Base-by-base conservation (phyloP, 1,140 invertebrate genomes). In the Zaprionus ghesquierei region DNA sequence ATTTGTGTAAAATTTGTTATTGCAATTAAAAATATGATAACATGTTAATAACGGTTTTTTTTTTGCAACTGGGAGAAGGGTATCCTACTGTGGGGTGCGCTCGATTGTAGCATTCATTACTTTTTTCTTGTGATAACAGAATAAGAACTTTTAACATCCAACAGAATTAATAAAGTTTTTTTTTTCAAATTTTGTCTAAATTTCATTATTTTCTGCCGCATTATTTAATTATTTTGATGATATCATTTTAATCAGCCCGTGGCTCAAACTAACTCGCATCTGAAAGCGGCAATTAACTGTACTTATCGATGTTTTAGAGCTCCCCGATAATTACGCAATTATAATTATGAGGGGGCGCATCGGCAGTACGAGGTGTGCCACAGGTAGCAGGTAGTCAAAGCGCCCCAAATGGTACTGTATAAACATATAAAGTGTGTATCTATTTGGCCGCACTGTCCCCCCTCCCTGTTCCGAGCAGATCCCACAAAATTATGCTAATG, bases 401-500 rank as follows among this genome's bases (percentile, higher is more conserved):
- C 27, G 13, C 23, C 2, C 29, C n/a, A 20, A 46, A 46, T 46
- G 41, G 41, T 20, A 46, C 20, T 20, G 9, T 58, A 35, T n/a
- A n/a, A n/a, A n/a, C n/a, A n/a, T 8, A 29, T 27, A 38, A 60
- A 53, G 6, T 54, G 53, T 65, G 41, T 71, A 41, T 71, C 62
- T 65, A 44, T 65, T 15, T 31, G 41, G 18, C 18, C 41, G 18
- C 41, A 9, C 10, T 18, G 18, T 18, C 41, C 9, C 9, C 25
- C 15, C n/a, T 8, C 18, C 9, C 10, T 25, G 25, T 61, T n/a
- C n/a, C 25, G 38, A 31, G 12, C 25, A 65, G 29, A 41, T 27
- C 50, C 10, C 62, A 70, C 38, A 27, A 72, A 75, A 72, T 75
- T 75, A 75, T 75, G 73, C 69, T 71, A 75, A 71, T 75, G 56